Base-by-base conservation (phyloP, 2,797 vertebrate species). In the Graptemys geographica region DNA sequence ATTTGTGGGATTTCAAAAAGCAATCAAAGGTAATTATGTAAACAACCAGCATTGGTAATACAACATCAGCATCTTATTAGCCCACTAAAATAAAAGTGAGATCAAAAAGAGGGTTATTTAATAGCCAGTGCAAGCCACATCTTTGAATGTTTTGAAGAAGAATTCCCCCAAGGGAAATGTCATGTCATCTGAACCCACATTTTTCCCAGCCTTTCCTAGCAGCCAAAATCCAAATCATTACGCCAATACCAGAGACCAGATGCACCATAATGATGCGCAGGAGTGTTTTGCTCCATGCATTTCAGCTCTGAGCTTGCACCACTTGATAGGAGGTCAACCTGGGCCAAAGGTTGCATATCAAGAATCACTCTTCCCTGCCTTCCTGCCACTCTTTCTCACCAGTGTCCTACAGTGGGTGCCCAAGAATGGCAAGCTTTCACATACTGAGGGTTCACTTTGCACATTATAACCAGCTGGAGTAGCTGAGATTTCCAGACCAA, bases 21-120 rank as follows among this genome's bases (percentile, higher is more conserved):
- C 88, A 96, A 92, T 95, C 95, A 95, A 80, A 95, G 83, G 62
- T 93, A 96, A 96, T 97, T 93, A 95, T 82, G 90, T 92, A 94
- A 95, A 97, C 92, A 96, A 97, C 87, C 55, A 53, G 83, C 49
- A 81, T 88, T 92, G 87, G 47, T 87, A 92, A 81, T 90, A 52
- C 87, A 95, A 94, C 83, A 94, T 74, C 96, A 97, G 93, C 93
- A 91, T 94, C 88, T 92, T 89, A 88, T 96, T 95, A 96, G 86
- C 86, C 86, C 79, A 9, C 95, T 94, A 51, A 95, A 97, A 89
- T 87, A 82, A 93, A 94, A 86, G 31, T 81, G 78, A 90, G 95
- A 96, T 96, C 92, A 96, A 96, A 96, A 90, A 86, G 92, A 41
- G 62, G 21, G 55, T 82, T 76, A 83, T 93, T 83, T 89, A 41